Evolutionary conservation across 2,113 vertebrate genomes (phyloP).

Genomic region (Cheirogaleus medius): DNA sequence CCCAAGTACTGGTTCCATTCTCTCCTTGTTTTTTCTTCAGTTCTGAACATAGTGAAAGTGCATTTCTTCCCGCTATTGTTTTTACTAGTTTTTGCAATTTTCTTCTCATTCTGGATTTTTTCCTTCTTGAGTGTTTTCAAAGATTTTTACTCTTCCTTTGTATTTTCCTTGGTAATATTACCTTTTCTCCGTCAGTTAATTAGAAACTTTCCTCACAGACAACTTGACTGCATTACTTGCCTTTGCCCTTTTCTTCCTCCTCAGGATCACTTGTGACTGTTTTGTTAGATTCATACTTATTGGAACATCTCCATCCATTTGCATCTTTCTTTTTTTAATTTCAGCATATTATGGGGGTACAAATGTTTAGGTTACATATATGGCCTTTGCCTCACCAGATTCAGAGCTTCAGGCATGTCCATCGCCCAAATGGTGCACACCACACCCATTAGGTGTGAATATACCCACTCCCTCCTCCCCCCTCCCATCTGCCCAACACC

Average conservation of each 20-base stretch:
- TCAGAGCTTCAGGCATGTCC: too few species aligned
- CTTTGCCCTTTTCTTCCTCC: conserved; percentile 35
- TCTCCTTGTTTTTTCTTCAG: neutral
- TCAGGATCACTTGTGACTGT: neutral
- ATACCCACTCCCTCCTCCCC: too few species aligned
- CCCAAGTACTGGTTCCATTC: neutral
- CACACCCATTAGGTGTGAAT: too few species aligned
- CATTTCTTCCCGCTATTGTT: neutral
- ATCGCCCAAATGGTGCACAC: too few species aligned
- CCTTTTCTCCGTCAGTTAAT: neutral
- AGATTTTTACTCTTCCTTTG: neutral
- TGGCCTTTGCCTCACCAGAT: too few species aligned
- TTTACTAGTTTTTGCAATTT: neutral
- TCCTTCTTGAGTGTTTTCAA: neutral
- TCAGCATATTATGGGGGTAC: too few species aligned
- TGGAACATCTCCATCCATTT: neutral
- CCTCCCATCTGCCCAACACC: too few species aligned
- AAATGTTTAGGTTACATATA: too few species aligned
- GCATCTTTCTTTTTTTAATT: neutral
- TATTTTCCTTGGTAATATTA: neutral
- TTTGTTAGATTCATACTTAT: neutral
- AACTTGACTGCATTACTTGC: conserved; percentile 19
- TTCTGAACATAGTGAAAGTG: neutral
- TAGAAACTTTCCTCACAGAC: neutral
- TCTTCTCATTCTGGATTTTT: neutral